phyloP scores from a whole-genome alignment of 2,113 vertebrate genomes.

The Takifugu bimaculatus region DNA sequence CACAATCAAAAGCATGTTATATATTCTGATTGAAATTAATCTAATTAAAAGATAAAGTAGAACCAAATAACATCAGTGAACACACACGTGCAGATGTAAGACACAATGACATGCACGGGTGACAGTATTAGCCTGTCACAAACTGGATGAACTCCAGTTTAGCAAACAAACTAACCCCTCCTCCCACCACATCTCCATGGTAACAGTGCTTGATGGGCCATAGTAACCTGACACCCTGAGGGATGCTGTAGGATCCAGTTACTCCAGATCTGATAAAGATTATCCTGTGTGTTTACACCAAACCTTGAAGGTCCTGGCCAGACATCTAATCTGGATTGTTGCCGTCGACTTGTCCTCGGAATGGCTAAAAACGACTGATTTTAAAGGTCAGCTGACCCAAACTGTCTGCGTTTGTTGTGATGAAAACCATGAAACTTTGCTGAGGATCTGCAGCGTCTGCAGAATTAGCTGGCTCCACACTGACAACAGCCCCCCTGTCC shows the following conservation, averaged over 20 bases:
- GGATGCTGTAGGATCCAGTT: conserved; percentile 38
- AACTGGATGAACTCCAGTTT: conserved; percentile 14
- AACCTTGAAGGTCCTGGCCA: not conserved
- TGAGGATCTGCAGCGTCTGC: not conserved
- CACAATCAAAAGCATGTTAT: no score
- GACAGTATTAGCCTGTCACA: not conserved
- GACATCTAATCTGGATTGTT: not conserved
- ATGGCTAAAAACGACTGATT: not conserved
- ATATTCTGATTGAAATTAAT: no score
- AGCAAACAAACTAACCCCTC: conserved; percentile 1
- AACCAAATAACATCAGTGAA: no score
- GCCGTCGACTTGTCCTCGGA: not conserved
- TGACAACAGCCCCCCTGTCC: conserved; percentile 10
- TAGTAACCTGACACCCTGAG: conserved; percentile 47
- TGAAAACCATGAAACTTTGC: not conserved
- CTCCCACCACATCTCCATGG: conserved; percentile 35
- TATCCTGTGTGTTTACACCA: not conserved
- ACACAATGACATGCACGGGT: not conserved
- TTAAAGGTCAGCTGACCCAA: not conserved
- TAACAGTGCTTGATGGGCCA: conserved; percentile 27
- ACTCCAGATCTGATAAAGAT: conserved; percentile 4
- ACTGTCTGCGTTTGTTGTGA: not conserved
- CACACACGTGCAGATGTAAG: no score
- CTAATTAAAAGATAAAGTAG: no score
- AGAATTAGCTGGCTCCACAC: not conserved